Base-by-base conservation (phyloP, 2,113 vertebrate species). In the Eurystomus gularis region DNA sequence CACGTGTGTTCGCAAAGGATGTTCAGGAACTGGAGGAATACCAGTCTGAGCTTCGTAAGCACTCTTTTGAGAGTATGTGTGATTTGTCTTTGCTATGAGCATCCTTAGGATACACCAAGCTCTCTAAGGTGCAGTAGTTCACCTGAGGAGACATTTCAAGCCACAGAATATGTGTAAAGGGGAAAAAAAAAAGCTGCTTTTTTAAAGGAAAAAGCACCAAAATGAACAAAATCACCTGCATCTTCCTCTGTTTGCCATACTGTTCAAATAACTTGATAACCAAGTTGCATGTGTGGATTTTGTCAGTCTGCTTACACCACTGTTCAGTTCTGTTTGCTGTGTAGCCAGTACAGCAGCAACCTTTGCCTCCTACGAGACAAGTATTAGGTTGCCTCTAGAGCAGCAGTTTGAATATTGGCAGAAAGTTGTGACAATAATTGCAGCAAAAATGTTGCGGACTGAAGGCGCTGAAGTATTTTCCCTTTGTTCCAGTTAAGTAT, bases 361-460 rank as follows among this genome's bases (percentile, higher is more conserved):
- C 87, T 95, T 94, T 93, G 82, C 73, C 78, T 94, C 70, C 9
- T 49, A 25, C 0, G 0, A 23, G 64, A 4, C 6, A 2, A 2
- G 13, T 54, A 6, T 9, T 26, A 15, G 24, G 51, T 13, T 78
- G 46, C 29, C 39, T 44, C 33, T 49, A 6, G 52, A 86, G 70
- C 69, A 54, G 2, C 9, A 13, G 33, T 15, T 64, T 17, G n/a
- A 70, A 10, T 44, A 23, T 25, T 33, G 39, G 39, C 83, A 86
- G 58, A 54, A 83, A 62, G 13, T 13, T 75, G 40, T 44, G 40
- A 19, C 24, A 51, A 1, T 86, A 72, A 55, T 25, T 35, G 33
- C 54, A 57, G 15, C 10, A 60, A 2, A 66, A 37, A 44, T 5
- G 4, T 1, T 39, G 60, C 2, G 0, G 14, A 3, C 24, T n/a